phyloP scores from a whole-genome alignment of 2,113 vertebrate genomes.

The Pedionomus torquatus region DNA sequence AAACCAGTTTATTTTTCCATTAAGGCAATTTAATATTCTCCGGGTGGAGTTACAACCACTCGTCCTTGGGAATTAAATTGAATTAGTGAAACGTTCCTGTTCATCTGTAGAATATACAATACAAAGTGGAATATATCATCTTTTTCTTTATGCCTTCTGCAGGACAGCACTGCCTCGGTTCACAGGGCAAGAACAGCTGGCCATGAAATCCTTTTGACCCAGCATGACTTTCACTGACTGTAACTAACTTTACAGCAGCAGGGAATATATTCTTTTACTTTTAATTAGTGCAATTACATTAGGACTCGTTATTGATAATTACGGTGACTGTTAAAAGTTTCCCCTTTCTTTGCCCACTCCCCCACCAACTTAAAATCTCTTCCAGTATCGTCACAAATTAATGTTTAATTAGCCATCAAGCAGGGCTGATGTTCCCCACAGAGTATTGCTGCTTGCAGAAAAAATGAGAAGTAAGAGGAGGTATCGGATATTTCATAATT shows the following conservation, averaged over 20 bases:
- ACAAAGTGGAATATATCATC: background rate
- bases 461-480: constrained; percentile 1
- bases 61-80: constrained; percentile 49
- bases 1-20: constrained; percentile 63
- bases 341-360: background rate
- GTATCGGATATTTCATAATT: background rate
- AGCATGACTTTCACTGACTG: constrained; percentile 7
- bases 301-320: constrained; percentile 52
- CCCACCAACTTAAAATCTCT: constrained; percentile 41
- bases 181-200: background rate
- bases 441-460: constrained; percentile 17
- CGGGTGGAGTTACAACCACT: background rate
- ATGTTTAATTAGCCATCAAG: constrained; percentile 65
- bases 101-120: background rate
- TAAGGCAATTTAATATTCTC: constrained; percentile 55
- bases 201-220: background rate
- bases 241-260: constrained; percentile 6
- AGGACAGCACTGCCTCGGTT: background rate
- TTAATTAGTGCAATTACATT: constrained; percentile 60
- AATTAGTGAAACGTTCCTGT: constrained; percentile 1
- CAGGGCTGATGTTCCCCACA: background rate
- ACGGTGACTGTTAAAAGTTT: constrained; percentile 43
- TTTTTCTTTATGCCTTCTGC: background rate
- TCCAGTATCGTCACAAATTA: constrained; percentile 36
- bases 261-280: background rate